phyloP scores from a whole-genome alignment of 2,888 invertebrate genomes.

The Paralinhomoeus sp. region DNA sequence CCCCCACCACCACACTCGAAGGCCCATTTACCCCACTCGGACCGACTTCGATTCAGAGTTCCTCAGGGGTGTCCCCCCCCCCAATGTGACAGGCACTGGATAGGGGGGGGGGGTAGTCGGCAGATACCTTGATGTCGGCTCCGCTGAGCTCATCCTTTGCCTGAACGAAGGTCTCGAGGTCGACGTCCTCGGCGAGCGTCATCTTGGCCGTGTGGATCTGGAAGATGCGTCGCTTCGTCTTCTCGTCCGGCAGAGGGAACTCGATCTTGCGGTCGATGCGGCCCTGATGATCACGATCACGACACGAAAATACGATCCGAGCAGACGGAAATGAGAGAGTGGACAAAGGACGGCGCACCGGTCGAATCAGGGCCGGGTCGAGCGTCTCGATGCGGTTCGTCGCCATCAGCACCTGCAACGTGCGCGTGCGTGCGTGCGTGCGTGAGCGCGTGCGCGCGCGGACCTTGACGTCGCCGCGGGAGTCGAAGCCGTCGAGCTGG shows the following conservation, averaged over 20 bases:
- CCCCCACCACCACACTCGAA: no score
- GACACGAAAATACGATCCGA: no score
- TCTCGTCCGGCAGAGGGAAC: slow-evolving; percentile 95
- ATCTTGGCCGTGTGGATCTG: slow-evolving; percentile 96
- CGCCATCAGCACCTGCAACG: slow-evolving; percentile 64
- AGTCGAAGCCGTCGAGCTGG: slow-evolving; percentile 97
- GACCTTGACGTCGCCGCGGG: slow-evolving; percentile 81
- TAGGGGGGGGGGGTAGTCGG: no score
- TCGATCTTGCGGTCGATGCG: slow-evolving; percentile 98
- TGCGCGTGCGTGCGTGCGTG: no score
- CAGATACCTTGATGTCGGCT: slow-evolving; percentile 34
- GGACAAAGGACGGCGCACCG: no score
- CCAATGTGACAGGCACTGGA: no score
- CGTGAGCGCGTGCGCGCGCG: no score
- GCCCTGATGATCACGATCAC: no score
- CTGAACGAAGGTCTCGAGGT: slow-evolving; percentile 87
- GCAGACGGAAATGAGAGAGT: no score
- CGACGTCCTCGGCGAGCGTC: slow-evolving; percentile 89
- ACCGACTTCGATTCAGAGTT: no score
- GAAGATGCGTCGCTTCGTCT: slow-evolving; percentile 84
- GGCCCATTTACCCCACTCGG: no score
- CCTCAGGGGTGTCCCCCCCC: no score
- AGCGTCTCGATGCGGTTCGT: slow-evolving; percentile 93
- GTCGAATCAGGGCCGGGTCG: slow-evolving; percentile 90
- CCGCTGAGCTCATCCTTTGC: slow-evolving; percentile 98